phyloP scores from a whole-genome alignment of 1,140 invertebrate genomes.

The Thaumetopoea pityocampa region DNA sequence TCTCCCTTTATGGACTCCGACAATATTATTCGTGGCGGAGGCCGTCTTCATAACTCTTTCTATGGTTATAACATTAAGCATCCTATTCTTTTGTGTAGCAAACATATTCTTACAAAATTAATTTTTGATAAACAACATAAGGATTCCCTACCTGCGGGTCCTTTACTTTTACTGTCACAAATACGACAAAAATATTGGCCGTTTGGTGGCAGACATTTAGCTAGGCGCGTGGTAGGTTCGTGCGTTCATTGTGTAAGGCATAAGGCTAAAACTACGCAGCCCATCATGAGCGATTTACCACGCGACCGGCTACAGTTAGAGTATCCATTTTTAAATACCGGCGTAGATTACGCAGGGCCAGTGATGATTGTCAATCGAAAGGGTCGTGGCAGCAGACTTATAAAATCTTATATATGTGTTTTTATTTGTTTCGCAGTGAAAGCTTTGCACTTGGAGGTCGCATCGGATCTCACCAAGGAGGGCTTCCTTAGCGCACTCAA shows the following conservation, averaged over 20 bases:
- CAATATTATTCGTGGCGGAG: slow-evolving; percentile 45
- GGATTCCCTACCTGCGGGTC: too few relatives aligned
- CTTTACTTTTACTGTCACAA: too few relatives aligned
- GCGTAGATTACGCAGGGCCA: slow-evolving; percentile 54
- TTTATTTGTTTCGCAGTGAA: slow-evolving; percentile 22
- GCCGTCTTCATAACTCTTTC: slow-evolving; percentile 17
- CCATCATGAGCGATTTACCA: slow-evolving; percentile 47
- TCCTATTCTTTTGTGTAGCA: slow-evolving; percentile 18
- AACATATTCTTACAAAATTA: slow-evolving; percentile 19
- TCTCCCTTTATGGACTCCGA: slow-evolving; percentile 44
- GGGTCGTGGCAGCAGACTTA: slow-evolving; percentile 24
- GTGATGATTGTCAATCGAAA: slow-evolving; percentile 20
- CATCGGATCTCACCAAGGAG: slow-evolving; percentile 18
- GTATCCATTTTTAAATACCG: slow-evolving; percentile 30
- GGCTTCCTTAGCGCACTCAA: slow-evolving; percentile 21
- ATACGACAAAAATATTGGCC: too few relatives aligned
- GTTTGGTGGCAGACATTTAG: too few relatives aligned
- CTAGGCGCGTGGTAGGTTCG: too few relatives aligned
- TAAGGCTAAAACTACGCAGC: slow-evolving; percentile 24
- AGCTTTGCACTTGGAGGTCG: slow-evolving; percentile 25
- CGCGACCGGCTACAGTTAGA: slow-evolving; percentile 12
- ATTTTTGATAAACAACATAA: too few relatives aligned
- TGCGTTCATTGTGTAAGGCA: slow-evolving; percentile 40
- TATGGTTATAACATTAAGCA: slow-evolving; percentile 21
- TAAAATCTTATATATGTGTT: slow-evolving; percentile 24